Evolutionary conservation across 2,888 invertebrate genomes (phyloP), one percentile per base, ranked within the genome.

Genomic region (Dimorphilus gyrociliatus): DNA sequence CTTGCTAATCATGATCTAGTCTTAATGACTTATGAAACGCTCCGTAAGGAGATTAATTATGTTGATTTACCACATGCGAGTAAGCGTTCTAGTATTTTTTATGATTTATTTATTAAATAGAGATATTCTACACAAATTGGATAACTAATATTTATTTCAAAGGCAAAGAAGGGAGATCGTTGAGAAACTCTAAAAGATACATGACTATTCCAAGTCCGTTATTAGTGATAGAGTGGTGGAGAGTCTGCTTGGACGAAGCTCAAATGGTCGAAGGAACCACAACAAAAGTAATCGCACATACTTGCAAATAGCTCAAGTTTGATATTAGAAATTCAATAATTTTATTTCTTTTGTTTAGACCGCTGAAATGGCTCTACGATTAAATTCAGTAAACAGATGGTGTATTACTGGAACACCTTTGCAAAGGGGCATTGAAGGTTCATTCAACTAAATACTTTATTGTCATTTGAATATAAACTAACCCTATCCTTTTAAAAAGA

Each of bases 151-250:
- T 8, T 16, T 24, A 32, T 4, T 26, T 39, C 39, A 4, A 35
- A 52, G 53, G 50, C 47, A 47, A 50, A 4, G 35, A 35, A 15
- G 50, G 55, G 2, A 40, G 55, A 28, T 43, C 51, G 16, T 53
- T 74, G 29, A 65, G 77, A 1, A 61, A 69, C 36, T 67, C 70
- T n/a, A 72, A 73, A 37, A 66, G 71, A 19, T 77, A 72, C 65
- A 58, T 73, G 55, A 65, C 71, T 1, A 67, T 71, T 2, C 72
- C 72, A 1, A 72, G 75, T 26, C 77, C 80, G 0, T 55, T 81
- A n/a, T 58, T 70, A 1, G 69, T 71, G 48, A 65, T 80, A 2
- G 63, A 72, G 28, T 81, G 78, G 76, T 79, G 78, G 78, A 66
- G 80, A 33, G 68, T 61, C 31, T 53, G 59, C 46, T 60, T 79